These are phyloP conservation scores for Polyommatus iphigenia DNA, from an alignment of 2,888 invertebrate species.

Conservation along the genomic window DNA sequence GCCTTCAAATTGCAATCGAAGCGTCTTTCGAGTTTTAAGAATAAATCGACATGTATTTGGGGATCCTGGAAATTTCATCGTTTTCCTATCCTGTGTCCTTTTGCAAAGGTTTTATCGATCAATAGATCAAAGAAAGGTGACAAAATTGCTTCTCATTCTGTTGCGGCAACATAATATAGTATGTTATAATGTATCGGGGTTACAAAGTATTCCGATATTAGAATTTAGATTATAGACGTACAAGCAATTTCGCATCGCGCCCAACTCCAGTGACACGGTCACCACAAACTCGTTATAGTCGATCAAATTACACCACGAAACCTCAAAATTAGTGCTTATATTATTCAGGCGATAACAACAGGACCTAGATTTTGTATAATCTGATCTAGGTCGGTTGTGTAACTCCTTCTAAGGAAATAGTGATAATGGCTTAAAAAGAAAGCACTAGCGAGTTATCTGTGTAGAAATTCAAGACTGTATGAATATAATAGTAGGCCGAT, in stretches of 20 bases:
- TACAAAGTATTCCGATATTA: neutral
- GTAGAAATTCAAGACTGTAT: neutral
- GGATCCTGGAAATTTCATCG: too few relatives aligned
- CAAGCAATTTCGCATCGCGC: neutral
- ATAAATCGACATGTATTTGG: too few relatives aligned
- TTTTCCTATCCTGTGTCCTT: too few relatives aligned
- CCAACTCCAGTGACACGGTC: neutral
- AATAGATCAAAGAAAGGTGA: too few relatives aligned
- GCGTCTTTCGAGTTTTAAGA: too few relatives aligned
- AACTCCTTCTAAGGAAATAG: neutral
- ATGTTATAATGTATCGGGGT: neutral
- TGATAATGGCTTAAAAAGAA: neutral
- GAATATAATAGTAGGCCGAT: neutral
- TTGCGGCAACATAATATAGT: too few relatives aligned
- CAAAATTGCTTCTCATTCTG: too few relatives aligned
- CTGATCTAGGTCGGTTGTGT: neutral
- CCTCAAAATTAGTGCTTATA: constrained; percentile 8
- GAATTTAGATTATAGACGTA: neutral
- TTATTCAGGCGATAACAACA: neutral
- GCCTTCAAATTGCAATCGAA: too few relatives aligned
- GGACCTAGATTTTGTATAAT: neutral
- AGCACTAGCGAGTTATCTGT: neutral
- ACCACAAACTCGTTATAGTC: neutral
- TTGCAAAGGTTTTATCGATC: too few relatives aligned
- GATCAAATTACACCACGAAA: constrained; percentile 19